phyloP scores from a whole-genome alignment of 2,888 invertebrate genomes.

The Rotaria sp. region DNA sequence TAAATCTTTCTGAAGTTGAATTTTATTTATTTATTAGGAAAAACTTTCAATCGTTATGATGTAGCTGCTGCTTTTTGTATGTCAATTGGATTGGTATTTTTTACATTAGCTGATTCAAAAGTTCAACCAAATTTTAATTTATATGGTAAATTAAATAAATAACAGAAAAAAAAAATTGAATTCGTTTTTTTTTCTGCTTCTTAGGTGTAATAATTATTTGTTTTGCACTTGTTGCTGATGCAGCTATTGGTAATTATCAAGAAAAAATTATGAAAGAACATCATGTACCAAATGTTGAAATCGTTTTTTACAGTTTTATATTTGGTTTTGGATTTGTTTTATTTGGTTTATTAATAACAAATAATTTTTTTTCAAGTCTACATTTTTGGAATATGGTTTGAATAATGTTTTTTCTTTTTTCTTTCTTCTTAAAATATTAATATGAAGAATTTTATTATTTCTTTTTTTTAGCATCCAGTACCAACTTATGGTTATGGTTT shows the following conservation, averaged over 20 bases:
- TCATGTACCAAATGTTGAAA: conserved; percentile 36
- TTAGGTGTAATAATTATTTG: conserved; percentile 61
- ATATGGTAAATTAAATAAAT: conserved; percentile 41
- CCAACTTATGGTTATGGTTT: conserved; percentile 76
- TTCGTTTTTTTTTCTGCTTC: not conserved
- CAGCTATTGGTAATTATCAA: conserved; percentile 89
- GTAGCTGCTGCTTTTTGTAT: conserved; percentile 75
- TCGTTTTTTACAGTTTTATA: conserved; percentile 26
- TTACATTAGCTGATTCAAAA: conserved; percentile 72
- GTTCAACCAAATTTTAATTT: conserved; percentile 62
- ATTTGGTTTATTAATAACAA: conserved; percentile 38
- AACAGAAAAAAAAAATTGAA: not conserved
- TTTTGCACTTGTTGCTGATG: conserved; percentile 81
- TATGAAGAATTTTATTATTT: no score
- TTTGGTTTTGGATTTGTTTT: conserved; percentile 25
- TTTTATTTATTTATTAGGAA: conserved; percentile 51
- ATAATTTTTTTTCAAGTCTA: conserved; percentile 23
- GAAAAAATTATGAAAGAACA: conserved; percentile 63
- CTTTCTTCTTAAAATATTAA: no score
- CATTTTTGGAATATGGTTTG: conserved; percentile 30
- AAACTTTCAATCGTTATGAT: conserved; percentile 74
- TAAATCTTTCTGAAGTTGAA: not conserved
- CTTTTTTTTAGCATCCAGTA: conserved; percentile 57
- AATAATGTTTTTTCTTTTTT: no score
- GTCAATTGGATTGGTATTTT: conserved; percentile 80